Percentiles rank a stretch among this genome's conserved stretches.
phyloP scores from a whole-genome alignment of 2,797 vertebrate genomes.

The Hafferia zeledoni region DNA sequence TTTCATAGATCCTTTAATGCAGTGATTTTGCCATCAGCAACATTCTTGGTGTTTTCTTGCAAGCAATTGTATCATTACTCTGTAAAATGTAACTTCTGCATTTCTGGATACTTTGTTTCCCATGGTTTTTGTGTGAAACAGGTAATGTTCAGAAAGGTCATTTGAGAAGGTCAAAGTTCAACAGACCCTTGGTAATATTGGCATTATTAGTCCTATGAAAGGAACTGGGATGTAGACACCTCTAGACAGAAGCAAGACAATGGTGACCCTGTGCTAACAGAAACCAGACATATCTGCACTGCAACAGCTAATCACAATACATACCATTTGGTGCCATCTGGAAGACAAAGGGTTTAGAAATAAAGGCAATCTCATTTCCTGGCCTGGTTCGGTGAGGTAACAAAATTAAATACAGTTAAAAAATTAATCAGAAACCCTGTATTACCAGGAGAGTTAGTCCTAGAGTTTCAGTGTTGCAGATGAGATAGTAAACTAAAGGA shows the following conservation, averaged over 20 bases:
- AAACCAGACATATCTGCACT: neutral
- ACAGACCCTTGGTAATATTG: neutral
- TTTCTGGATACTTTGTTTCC: neutral
- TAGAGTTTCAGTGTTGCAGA: neutral
- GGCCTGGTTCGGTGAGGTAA: neutral
- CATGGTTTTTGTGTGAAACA: neutral
- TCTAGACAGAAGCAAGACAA: neutral
- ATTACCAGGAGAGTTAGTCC: neutral
- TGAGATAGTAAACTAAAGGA: neutral
- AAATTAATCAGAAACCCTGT: neutral
- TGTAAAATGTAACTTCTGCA: neutral
- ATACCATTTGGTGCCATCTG: neutral
- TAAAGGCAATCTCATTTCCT: neutral
- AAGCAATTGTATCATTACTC: neutral
- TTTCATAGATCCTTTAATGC: neutral
- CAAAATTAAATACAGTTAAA: neutral
- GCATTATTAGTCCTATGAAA: neutral
- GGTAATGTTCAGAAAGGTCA: neutral
- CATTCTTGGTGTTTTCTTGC: neutral
- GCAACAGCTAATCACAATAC: neutral
- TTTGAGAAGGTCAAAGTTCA: neutral
- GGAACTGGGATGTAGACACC: neutral
- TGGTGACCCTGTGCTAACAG: neutral
- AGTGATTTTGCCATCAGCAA: neutral
- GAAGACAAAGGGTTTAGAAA: neutral